These are phyloP conservation scores for Apeltes quadracus DNA, from an alignment of 2,113 vertebrate genomes.

Conservation along the genomic window DNA sequence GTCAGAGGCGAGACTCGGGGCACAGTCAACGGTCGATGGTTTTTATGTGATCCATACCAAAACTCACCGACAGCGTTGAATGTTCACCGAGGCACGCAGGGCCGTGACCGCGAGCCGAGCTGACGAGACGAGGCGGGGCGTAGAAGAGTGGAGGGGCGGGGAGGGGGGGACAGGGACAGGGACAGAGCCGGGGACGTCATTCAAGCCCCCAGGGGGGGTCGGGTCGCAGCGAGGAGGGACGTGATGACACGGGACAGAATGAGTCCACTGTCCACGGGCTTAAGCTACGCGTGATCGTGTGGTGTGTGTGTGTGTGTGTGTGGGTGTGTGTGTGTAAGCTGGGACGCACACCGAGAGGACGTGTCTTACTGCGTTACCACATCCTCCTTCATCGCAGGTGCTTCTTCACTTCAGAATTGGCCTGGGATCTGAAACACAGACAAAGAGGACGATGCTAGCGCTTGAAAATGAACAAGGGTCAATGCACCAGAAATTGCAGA, in stretches of 20 bases:
- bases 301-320: slow-evolving; percentile 15
- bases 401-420: slow-evolving; percentile 10
- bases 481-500: neutral
- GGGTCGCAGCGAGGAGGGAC: slow-evolving; percentile 37
- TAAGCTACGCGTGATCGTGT: slow-evolving; percentile 9
- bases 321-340: slow-evolving; percentile 17
- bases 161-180: neutral
- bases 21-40: slow-evolving; percentile 99
- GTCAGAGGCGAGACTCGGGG: slow-evolving; percentile 84
- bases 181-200: slow-evolving; percentile 26
- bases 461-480: neutral
- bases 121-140: slow-evolving; percentile 42
- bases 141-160: slow-evolving; percentile 9
- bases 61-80: slow-evolving; percentile 99
- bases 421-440: slow-evolving; percentile 67
- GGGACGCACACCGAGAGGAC: slow-evolving; percentile 23
- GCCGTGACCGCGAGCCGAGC: slow-evolving; percentile 42
- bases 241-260: slow-evolving; percentile 56
- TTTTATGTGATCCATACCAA: slow-evolving; percentile 90
- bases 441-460: slow-evolving; percentile 32
- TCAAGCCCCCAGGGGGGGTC: slow-evolving; percentile 42
- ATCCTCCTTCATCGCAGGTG: slow-evolving; percentile 25
- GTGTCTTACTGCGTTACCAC: slow-evolving; percentile 39
- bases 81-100: slow-evolving; percentile 87
- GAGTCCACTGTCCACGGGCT: slow-evolving; percentile 39